Base-by-base conservation (phyloP, 2,797 vertebrate genomes). In the Cynodonichthys magdalenae region DNA sequence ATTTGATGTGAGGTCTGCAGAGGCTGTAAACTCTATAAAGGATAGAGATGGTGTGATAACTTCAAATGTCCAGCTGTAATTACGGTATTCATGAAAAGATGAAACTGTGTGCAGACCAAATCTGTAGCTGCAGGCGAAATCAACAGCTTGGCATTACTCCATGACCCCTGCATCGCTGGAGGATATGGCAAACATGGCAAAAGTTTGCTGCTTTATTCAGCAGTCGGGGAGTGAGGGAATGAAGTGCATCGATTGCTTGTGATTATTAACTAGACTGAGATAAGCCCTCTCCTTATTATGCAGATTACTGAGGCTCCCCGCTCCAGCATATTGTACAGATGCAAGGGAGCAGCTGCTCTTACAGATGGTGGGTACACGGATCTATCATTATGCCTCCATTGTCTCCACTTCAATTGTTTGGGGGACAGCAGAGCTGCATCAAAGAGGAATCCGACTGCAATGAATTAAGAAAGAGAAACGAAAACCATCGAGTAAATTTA, bases 231-330 rank as follows among this genome's bases (percentile, higher is more conserved):
- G 95, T 96, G 92, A 94, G 95, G 96, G 96, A 98, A 99, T 96
- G 96, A 96, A 96, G 95, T 94, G 94, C 95, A 97, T 98, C 92
- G 93, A 98, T 97, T 95, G 95, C 94, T 95, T 91, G 93, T 93
- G 89, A 99, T 99, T 98, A 98, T 98, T 97, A 99, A 96, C 95
- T 95, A 94, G 95, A 96, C 95, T 96, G 95, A 95, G 95, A 97
- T 97, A 97, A 98, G 95, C 94, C 96, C 95, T 95, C 96, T 98
- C 95, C 96, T 98, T 97, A 98, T 98, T 99, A 99, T 99, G 97
- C 96, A 99, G 97, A 99, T 98, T 98, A 99, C 95, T 93, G 92
- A 94, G 95, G 95, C 97, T 98, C 95, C 95, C 92, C 86, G 92
- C 94, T 95, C 94, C 93, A 97, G 95, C 97, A 99, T 99, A 97